Conservation (phyloP, 2,797 vertebrate genomes). For the Sternarchorhynchus goeldii region DNA sequence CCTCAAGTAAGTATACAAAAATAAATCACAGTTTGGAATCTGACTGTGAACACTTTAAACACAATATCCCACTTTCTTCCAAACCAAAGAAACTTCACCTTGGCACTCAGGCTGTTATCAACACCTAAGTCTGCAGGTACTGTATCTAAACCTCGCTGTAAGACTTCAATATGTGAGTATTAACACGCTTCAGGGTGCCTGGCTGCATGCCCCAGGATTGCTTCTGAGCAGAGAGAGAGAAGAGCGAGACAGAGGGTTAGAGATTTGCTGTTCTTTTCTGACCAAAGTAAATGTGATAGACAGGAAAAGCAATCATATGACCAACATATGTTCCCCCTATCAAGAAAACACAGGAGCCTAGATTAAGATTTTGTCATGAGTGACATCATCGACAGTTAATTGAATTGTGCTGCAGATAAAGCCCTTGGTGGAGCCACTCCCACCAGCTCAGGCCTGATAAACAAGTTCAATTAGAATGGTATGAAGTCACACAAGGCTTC, state of each 20-base stretch:
- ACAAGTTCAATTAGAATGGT: conserved; percentile 58
- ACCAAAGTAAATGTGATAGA: conserved; percentile 79
- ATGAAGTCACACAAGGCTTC: conserved; percentile 54
- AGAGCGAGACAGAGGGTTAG: conserved; percentile 63
- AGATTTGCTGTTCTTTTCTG: conserved; percentile 77
- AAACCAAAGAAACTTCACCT: conserved; percentile 70
- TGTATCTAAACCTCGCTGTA: conserved; percentile 78
- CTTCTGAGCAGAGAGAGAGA: conserved; percentile 69
- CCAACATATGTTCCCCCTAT: conserved; percentile 72
- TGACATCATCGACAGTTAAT: conserved; percentile 74
- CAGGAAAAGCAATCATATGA: conserved; percentile 75
- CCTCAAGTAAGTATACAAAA: conserved; percentile 5
- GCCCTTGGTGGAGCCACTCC: conserved; percentile 62
- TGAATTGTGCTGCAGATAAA: conserved; percentile 73
- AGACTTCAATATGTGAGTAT: conserved; percentile 80
- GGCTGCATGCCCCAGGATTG: conserved; percentile 78
- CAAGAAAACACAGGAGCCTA: conserved; percentile 78
- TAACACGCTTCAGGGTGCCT: conserved; percentile 82
- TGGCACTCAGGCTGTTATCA: conserved; percentile 75
- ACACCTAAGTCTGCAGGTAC: conserved; percentile 68
- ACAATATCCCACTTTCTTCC: conserved; percentile 58
- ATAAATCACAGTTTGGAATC: conserved; percentile 13
- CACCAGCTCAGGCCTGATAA: conserved; percentile 64
- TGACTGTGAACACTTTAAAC: conserved; percentile 30
- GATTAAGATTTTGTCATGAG: conserved; percentile 78